These are phyloP conservation scores for Diarsia rubi DNA, from an alignment of 2,888 invertebrate genomes.

Conservation along the genomic window DNA sequence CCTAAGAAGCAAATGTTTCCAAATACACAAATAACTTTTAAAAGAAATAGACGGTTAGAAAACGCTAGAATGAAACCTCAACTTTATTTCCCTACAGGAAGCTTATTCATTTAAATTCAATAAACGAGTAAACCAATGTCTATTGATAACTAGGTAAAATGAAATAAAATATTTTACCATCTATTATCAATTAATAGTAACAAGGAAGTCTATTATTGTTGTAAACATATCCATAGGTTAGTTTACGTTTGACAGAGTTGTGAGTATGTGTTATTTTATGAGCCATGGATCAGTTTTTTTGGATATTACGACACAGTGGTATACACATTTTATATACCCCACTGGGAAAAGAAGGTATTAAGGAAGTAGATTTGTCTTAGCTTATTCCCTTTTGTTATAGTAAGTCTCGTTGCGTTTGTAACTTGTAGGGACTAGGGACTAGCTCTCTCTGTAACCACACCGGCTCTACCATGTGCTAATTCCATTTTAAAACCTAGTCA, in stretches of 20 bases:
- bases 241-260: constrained; percentile 21
- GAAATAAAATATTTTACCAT: constrained; percentile 8
- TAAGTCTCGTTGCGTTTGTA: not conserved
- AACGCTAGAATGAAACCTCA: not conserved
- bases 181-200: constrained; percentile 28
- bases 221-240: constrained; percentile 20
- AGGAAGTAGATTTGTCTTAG: not conserved
- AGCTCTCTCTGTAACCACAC: not conserved
- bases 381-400: not conserved
- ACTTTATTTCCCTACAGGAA: constrained; percentile 26
- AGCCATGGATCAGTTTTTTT: constrained; percentile 40
- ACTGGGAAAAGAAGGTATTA: constrained; percentile 45
- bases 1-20: not conserved
- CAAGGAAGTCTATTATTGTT: constrained; percentile 37
- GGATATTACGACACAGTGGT: constrained; percentile 43
- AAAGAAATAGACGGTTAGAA: not conserved
- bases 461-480: not conserved
- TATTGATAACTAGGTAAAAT: constrained; percentile 34
- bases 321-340: constrained; percentile 35
- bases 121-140: constrained; percentile 19
- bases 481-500: not conserved
- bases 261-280: constrained; percentile 25
- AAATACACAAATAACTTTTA: not conserved
- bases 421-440: too few species aligned
- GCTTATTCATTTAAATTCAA: constrained; percentile 14